These are phyloP conservation scores for Megaleporinus macrocephalus DNA, from an alignment of 2,113 vertebrate species.

Conservation along the genomic window DNA sequence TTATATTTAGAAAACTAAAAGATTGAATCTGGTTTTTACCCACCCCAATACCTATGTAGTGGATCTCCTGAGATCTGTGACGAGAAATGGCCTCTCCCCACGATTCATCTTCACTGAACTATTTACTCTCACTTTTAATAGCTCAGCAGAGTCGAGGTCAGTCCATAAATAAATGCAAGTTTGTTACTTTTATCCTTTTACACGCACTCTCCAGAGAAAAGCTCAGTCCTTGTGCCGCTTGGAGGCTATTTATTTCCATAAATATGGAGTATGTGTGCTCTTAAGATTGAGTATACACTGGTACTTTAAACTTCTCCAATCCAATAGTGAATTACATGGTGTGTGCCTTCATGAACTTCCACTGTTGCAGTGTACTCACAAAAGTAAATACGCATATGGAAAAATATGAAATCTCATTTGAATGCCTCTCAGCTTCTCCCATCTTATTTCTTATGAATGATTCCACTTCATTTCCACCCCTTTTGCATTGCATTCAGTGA, in stretches of 20 bases:
- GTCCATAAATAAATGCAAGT: slow-evolving; percentile 55
- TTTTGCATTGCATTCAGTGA: not conserved
- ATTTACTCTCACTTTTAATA: slow-evolving; percentile 57
- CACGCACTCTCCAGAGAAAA: slow-evolving; percentile 46
- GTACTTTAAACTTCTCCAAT: slow-evolving; percentile 20
- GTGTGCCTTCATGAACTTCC: slow-evolving; percentile 8
- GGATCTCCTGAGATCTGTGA: slow-evolving; percentile 64
- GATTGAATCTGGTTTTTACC: slow-evolving; percentile 52
- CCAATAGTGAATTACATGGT: slow-evolving; percentile 8
- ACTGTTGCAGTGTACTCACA: not conserved
- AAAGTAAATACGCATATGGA: not conserved
- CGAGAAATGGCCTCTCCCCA: slow-evolving; percentile 60
- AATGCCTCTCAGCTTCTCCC: not conserved
- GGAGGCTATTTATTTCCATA: slow-evolving; percentile 44
- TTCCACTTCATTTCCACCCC: not conserved
- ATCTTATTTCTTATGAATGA: not conserved
- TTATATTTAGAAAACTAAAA: slow-evolving; percentile 67
- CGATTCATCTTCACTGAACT: slow-evolving; percentile 69
- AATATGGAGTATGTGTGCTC: slow-evolving; percentile 11
- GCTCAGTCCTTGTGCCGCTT: slow-evolving; percentile 32
- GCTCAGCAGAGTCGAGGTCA: slow-evolving; percentile 55
- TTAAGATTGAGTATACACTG: slow-evolving; percentile 5
- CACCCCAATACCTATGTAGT: slow-evolving; percentile 63
- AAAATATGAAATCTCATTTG: slow-evolving; percentile 1
- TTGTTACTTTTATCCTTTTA: slow-evolving; percentile 49